Evolutionary conservation across 2,888 invertebrate species (phyloP).

Genomic region (Luffia ferchaultella): DNA sequence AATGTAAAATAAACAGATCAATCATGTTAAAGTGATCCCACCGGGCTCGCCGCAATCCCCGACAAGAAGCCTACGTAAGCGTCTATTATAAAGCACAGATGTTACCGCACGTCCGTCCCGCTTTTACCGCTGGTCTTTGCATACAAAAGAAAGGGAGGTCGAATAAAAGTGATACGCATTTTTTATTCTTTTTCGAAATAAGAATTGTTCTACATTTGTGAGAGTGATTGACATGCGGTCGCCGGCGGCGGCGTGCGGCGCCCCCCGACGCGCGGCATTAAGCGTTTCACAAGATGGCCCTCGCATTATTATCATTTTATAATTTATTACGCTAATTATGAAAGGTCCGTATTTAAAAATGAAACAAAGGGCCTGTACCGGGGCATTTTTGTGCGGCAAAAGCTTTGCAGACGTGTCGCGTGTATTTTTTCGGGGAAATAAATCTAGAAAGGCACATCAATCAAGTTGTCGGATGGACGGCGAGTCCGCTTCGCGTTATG

Average conservation of each 20-base stretch:
- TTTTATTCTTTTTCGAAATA: conserved; percentile 55
- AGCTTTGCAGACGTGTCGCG: conserved; percentile 51
- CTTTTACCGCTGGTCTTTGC: conserved; percentile 25
- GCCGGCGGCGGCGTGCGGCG: conserved; percentile 28
- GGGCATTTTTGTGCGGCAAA: conserved; percentile 40
- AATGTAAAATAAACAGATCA: conserved; percentile 68
- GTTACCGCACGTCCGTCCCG: conserved; percentile 51
- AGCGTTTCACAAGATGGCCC: conserved; percentile 59
- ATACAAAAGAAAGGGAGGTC: conserved; percentile 32
- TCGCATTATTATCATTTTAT: conserved; percentile 62
- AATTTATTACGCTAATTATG: conserved; percentile 66
- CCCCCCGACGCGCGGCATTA: conserved; percentile 51
- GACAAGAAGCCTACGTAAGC: conserved; percentile 65
- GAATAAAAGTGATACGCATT: conserved; percentile 54
- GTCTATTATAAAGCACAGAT: conserved; percentile 64
- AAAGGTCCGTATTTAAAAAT: conserved; percentile 58
- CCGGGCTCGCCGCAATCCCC: conserved; percentile 57
- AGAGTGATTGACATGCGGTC: conserved; percentile 65
- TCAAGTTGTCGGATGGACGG: conserved; percentile 60
- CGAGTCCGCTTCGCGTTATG: conserved; percentile 54
- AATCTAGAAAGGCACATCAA: conserved; percentile 61
- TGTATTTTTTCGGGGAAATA: conserved; percentile 51
- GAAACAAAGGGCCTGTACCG: conserved; percentile 55
- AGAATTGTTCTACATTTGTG: conserved; percentile 62
- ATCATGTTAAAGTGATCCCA: conserved; percentile 65